Percentiles rank a stretch among this genome's conserved stretches.
Conservation (phyloP, 2,113 vertebrate genomes). For the Pachypanchax playfairii region DNA sequence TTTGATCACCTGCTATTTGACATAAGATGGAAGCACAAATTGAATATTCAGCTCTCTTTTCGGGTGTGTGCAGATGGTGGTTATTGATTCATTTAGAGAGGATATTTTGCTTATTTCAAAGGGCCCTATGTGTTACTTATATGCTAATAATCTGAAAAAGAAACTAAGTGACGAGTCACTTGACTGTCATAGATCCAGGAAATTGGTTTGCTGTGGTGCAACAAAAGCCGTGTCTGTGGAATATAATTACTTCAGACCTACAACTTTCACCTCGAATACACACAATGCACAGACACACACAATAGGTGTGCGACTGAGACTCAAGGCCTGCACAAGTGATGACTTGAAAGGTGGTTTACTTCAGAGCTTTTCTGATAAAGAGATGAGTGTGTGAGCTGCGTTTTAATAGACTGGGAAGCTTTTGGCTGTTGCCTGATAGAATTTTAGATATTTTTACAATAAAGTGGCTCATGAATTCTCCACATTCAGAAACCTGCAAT, state of each 20-base stretch:
- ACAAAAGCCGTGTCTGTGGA: slow-evolving; percentile 62
- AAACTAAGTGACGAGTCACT: slow-evolving; percentile 64
- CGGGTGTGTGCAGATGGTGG: slow-evolving; percentile 24
- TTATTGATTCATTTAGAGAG: slow-evolving; percentile 69
- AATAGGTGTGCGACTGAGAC: slow-evolving; percentile 17
- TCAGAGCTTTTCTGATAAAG: slow-evolving; percentile 54
- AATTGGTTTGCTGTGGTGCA: slow-evolving; percentile 71
- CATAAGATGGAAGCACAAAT: slow-evolving; percentile 24
- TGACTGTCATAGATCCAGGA: slow-evolving; percentile 65
- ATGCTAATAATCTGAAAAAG: slow-evolving; percentile 60
- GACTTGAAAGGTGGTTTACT: slow-evolving; percentile 52
- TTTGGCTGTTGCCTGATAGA: slow-evolving; percentile 26
- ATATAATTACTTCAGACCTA: slow-evolving; percentile 56
- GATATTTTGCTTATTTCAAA: slow-evolving; percentile 55
- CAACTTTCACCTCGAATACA: slow-evolving; percentile 38
- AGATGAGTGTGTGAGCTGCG: slow-evolving; percentile 27
- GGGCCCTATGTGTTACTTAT: slow-evolving; percentile 40
- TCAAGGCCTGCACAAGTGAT: slow-evolving; percentile 24
- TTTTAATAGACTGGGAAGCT: slow-evolving; percentile 41
- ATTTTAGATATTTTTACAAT: slow-evolving; percentile 37
- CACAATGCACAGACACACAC: slow-evolving; percentile 4
- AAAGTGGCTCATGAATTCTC: slow-evolving; percentile 36
- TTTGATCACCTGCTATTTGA: slow-evolving; percentile 49
- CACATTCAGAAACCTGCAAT: slow-evolving; percentile 19
- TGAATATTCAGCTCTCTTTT: slow-evolving; percentile 33